Evolutionary conservation across 2,888 invertebrate genomes (phyloP).

Genomic region (Odontothrips loti): DNA sequence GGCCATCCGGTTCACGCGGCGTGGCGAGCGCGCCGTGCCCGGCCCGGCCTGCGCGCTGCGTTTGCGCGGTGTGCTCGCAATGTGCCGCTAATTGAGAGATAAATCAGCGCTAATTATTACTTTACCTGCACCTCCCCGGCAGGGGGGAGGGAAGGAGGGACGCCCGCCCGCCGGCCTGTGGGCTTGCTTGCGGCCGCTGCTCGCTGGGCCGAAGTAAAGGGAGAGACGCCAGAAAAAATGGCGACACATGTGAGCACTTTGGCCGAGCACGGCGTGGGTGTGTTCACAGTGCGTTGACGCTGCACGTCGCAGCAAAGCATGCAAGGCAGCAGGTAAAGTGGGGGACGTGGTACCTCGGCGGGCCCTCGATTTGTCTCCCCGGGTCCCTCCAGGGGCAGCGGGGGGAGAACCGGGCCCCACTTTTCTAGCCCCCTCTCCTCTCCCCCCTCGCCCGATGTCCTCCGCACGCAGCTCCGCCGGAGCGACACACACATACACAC

Average conservation of each 20-base stretch:
- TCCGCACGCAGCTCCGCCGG: no score
- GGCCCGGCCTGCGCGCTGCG: not conserved
- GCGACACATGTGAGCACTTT: slow-evolving; percentile 15
- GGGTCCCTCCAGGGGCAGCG: not conserved
- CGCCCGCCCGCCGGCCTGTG: no score
- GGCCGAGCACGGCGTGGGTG: not conserved
- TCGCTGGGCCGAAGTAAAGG: not conserved
- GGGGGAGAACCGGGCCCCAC: not conserved
- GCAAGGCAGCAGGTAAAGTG: not conserved
- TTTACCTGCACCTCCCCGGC: not conserved
- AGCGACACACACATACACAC: not conserved
- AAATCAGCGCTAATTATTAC: slow-evolving; percentile 14
- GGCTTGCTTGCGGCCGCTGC: no score
- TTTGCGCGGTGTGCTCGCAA: not conserved
- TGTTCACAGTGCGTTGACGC: not conserved
- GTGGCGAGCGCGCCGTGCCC: not conserved
- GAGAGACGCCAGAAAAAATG: not conserved
- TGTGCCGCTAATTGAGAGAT: slow-evolving; percentile 4
- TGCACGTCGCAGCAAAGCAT: not conserved
- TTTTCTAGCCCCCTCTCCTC: no score
- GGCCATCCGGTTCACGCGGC: no score
- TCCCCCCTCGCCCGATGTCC: no score
- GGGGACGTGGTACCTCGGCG: not conserved
- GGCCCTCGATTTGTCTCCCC: not conserved
- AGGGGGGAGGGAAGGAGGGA: no score